Conservation (phyloP, 2,888 invertebrate genomes). For the Blastobasis adustella region DNA sequence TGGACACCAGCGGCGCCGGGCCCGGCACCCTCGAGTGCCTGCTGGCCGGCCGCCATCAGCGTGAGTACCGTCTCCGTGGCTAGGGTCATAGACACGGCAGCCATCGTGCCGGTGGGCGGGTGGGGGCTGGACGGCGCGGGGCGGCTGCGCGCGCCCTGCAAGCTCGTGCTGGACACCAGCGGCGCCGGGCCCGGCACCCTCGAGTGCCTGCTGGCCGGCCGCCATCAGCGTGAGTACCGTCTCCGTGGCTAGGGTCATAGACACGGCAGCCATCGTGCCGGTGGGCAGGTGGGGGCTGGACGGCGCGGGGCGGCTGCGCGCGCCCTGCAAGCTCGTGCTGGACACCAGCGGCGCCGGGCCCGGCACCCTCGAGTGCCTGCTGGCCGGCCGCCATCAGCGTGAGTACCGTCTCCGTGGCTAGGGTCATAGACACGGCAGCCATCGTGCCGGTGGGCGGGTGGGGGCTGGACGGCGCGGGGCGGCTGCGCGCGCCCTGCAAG, state of each 20-base stretch:
- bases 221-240: slow-evolving; percentile 71
- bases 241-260: slow-evolving; percentile 67
- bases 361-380: slow-evolving; percentile 81
- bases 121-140: slow-evolving; percentile 90
- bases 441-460: slow-evolving; percentile 90
- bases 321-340: slow-evolving; percentile 88
- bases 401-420: slow-evolving; percentile 21
- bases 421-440: slow-evolving; percentile 82
- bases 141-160: slow-evolving; percentile 82
- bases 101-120: slow-evolving; percentile 86
- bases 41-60: slow-evolving; percentile 78
- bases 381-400: slow-evolving; percentile 78
- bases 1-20: slow-evolving; percentile 92
- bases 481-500: slow-evolving; percentile 83
- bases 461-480: slow-evolving; percentile 86
- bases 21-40: slow-evolving; percentile 84
- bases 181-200: slow-evolving; percentile 92
- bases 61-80: slow-evolving; percentile 33
- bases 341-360: slow-evolving; percentile 94
- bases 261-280: slow-evolving; percentile 80
- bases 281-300: slow-evolving; percentile 94
- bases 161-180: slow-evolving; percentile 89
- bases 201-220: slow-evolving; percentile 78
- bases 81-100: slow-evolving; percentile 80
- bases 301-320: slow-evolving; percentile 80